Base-by-base conservation (phyloP, 2,113 vertebrate genomes). In the Hystrix brachyura region DNA sequence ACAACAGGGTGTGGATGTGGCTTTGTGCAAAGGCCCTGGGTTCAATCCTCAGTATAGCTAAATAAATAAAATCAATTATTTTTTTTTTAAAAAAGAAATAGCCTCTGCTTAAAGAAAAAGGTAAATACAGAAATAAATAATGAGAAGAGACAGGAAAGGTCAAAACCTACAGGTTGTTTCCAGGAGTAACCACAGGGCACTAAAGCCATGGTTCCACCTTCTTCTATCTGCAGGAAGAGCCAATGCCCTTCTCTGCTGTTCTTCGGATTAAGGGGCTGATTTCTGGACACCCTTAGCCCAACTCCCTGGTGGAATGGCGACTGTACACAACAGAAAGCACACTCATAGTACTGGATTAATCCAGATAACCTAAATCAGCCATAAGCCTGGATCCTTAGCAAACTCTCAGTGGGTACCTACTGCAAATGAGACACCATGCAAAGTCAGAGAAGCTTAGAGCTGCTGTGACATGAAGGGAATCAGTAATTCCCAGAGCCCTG, bases 61-160 rank as follows among this genome's bases (percentile, higher is more conserved):
- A 55, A 79, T 29, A 32, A 32, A 51, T 18, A 32, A 17, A 32
- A 64, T 29, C 29, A 64, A 65, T 27, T 27, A 62, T 14, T 32
- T 72, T 72, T 38, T 38, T 38, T 34, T 7, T 2, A 59, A 46
- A 84, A 64, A 84, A 18, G 2, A 79, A 79, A 79, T 32, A 76
- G 74, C 2, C 34, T 23, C 21, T 32, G 13, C 11, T 46, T 48
- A 51, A 80, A 43, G 51, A 25, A 18, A 90, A 93, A 96, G 12
- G 48, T 55, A 83, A 85, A 72, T 25, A 17, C 93, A 55, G 27
- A 97, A 96, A n/a, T 84, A 92, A 96, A 95, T 87, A 51, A 83
- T 71, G n/a, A 89, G 79, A 89, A 88, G 21, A 34, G 57, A 11
- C 57, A 91, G 90, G 27, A 83, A 83, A 65, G 29, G 79, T 48